Evolutionary conservation across 2,113 vertebrate genomes (phyloP), one percentile per base, ranked within the genome.

Genomic region (Bujurquina vittata): DNA sequence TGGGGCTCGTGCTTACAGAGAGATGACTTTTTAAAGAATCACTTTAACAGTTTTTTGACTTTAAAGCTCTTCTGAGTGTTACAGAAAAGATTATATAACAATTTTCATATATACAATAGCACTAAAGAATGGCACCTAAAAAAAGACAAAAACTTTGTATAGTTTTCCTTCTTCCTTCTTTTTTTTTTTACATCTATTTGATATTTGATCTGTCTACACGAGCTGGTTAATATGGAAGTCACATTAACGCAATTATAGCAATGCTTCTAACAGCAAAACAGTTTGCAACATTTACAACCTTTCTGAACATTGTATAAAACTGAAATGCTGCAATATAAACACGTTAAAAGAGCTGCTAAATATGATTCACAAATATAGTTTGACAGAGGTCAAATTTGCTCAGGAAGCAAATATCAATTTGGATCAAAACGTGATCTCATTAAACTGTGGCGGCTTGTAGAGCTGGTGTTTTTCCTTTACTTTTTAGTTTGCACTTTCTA

Each of bases 391-490:
- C 80, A 84, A 46, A 60, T 80, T 84, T 79, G 29, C 59, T 84
- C 57, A 52, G 75, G 40, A 4, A 84, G 62, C 49, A 89, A 77
- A 91, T 80, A 61, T 55, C 29, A 23, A 72, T 84, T 85, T 80
- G 58, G 81, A 78, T 83, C 67, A 85, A 90, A 84, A 88, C 63
- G 14, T 58, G 10, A 18, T 56, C 77, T 90, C 81, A 88, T 91
- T 75, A 91, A 88, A 84, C 17, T 40, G 43, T 3, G 31, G 23
- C 4, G 10, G 73, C 73, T 80, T 72, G 56, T 46, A 46, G 57
- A 56, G 59, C 81, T 83, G 61, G 31, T 83, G 76, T 56, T 78
- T 82, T 80, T 35, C 40, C n/a, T 87, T 80, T 86, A 52, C 81
- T 84, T 90, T 37, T 37, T 37, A 72, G 31, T 81, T 83, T 85